A percentile compares a stretch with the other conserved stretches of the same genome.
Conservation (phyloP, 2,797 vertebrate species). For the Numenius phaeopus region DNA sequence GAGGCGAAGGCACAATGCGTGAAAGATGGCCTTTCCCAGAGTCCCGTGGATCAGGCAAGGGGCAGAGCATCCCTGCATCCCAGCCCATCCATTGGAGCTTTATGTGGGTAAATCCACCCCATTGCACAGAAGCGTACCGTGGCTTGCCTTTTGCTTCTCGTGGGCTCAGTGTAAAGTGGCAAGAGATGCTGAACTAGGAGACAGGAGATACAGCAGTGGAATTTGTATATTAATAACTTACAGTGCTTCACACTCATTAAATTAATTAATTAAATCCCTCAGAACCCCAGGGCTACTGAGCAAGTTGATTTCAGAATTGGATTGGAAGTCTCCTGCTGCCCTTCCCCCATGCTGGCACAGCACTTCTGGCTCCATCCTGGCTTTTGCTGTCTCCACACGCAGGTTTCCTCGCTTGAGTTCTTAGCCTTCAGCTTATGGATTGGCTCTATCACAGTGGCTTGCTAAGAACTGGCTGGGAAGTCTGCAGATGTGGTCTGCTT, state of each 20-base stretch:
- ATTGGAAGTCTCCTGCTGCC: constrained; percentile 25
- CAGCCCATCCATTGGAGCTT: neutral
- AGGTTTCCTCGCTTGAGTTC: neutral
- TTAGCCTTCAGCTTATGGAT: neutral
- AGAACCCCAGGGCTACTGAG: constrained; percentile 28
- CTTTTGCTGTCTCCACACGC: neutral
- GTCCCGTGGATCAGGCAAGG: neutral
- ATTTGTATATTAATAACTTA: constrained; percentile 43
- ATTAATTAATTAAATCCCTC: constrained; percentile 55
- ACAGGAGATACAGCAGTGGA: neutral
- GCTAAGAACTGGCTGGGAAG: neutral
- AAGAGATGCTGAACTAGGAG: neutral
- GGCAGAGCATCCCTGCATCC: neutral
- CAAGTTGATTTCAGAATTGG: constrained; percentile 47
- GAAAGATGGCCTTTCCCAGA: neutral
- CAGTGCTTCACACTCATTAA: constrained; percentile 13
- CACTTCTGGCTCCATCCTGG: constrained; percentile 1
- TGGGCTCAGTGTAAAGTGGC: rapidly evolving
- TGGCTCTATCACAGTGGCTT: neutral
- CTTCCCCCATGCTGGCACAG: neutral
- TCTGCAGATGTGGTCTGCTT: neutral
- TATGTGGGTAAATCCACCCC: neutral
- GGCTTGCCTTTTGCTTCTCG: neutral
- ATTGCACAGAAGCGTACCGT: rapidly evolving
- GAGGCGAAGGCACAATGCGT: neutral